Percentiles rank a stretch among this genome's conserved stretches.
These are phyloP conservation scores for Ginglymostoma cirratum DNA, from an alignment of 2,113 vertebrate genomes.

Conservation along the genomic window DNA sequence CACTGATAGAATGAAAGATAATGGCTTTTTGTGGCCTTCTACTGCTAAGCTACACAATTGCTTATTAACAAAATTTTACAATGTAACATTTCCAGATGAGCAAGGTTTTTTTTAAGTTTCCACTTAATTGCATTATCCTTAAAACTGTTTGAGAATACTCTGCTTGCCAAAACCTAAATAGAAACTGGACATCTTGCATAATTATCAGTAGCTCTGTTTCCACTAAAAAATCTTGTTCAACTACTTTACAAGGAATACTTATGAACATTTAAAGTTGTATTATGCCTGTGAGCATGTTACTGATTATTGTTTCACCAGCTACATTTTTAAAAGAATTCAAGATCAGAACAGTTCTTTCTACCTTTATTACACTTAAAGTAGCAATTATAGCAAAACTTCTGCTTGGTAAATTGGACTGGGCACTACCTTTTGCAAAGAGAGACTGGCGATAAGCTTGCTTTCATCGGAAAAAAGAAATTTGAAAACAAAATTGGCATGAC, in stretches of 20 bases:
- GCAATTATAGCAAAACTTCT: background rate
- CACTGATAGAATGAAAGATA: background rate
- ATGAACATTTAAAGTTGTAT: background rate
- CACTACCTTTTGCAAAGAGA: background rate
- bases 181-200: background rate
- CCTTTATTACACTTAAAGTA: background rate
- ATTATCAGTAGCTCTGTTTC: background rate
- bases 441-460: background rate
- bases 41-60: background rate
- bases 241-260: background rate
- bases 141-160: background rate
- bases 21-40: constrained; percentile 20
- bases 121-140: background rate
- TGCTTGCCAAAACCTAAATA: background rate
- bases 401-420: background rate
- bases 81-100: background rate
- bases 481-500: background rate
- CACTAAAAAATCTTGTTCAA: background rate
- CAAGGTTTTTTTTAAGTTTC: background rate
- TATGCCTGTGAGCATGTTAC: background rate
- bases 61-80: constrained; percentile 30
- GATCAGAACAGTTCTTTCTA: background rate
- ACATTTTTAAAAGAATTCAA: background rate
- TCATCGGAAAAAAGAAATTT: background rate
- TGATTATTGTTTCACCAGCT: background rate